These are phyloP conservation scores for Siniperca chuatsi DNA, from an alignment of 2,113 vertebrate genomes.

Conservation along the genomic window DNA sequence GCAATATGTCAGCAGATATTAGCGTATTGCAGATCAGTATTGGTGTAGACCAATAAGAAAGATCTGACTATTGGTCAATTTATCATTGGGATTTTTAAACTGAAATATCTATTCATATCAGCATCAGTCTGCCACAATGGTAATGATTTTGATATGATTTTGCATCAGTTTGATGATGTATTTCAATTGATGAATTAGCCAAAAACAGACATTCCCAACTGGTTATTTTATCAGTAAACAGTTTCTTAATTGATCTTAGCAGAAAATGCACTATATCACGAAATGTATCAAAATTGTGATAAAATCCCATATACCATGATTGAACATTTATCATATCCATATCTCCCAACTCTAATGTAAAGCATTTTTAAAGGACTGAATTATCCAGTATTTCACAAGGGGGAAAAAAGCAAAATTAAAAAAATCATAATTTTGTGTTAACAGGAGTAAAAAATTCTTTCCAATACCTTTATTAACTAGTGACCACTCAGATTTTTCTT, in stretches of 20 bases:
- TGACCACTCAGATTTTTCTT: background rate
- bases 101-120: background rate
- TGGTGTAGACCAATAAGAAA: background rate
- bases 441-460: background rate
- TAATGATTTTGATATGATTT: background rate
- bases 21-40: background rate
- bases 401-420: background rate
- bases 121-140: background rate
- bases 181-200: background rate
- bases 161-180: background rate
- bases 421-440: background rate
- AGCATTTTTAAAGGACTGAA: background rate
- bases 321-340: background rate
- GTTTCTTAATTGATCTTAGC: too few relatives aligned
- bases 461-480: too few relatives aligned
- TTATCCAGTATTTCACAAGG: background rate
- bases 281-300: background rate
- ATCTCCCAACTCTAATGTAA: background rate
- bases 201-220: background rate
- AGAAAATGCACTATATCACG: too few relatives aligned
- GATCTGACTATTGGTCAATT: background rate
- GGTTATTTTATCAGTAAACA: background rate
- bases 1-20: background rate
- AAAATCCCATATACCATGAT: background rate
- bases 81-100: background rate